phyloP scores from a whole-genome alignment of 2,888 invertebrate species.

The Lasioglossum vierecki region DNA sequence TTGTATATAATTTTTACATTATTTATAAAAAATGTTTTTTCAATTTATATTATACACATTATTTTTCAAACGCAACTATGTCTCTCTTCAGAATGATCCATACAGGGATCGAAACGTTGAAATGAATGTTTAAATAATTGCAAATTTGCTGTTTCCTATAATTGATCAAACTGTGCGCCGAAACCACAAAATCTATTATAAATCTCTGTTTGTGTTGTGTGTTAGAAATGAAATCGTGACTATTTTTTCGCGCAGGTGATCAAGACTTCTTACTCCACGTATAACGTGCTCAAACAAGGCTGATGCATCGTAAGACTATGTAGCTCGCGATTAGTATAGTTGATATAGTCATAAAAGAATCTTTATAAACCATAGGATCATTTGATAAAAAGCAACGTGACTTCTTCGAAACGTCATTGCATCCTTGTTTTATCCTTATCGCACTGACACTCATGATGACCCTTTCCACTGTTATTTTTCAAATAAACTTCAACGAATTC shows the following conservation, averaged over 20 bases:
- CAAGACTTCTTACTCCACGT: slow-evolving; percentile 57
- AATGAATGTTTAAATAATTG: too few species aligned
- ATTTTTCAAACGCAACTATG: too few species aligned
- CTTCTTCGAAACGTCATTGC: background rate
- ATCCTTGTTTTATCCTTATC: too few species aligned
- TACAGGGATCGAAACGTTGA: too few species aligned
- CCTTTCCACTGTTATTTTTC: background rate
- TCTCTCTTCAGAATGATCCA: too few species aligned
- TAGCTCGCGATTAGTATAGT: background rate
- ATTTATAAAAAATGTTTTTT: too few species aligned
- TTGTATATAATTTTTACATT: too few species aligned
- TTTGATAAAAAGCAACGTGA: background rate
- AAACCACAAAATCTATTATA: too few species aligned
- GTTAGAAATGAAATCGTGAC: background rate
- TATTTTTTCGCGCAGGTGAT: slow-evolving; percentile 49
- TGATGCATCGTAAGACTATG: background rate
- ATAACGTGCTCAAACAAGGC: slow-evolving; percentile 46
- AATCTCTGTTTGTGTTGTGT: background rate
- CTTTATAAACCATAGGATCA: background rate
- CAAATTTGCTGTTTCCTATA: too few species aligned
- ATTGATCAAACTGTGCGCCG: too few species aligned
- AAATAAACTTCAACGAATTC: background rate
- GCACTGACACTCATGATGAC: too few species aligned
- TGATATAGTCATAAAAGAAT: background rate
- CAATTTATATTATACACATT: too few species aligned